These are phyloP conservation scores for Synanthedon formicaeformis DNA, from an alignment of 2,888 invertebrate species.

Conservation along the genomic window DNA sequence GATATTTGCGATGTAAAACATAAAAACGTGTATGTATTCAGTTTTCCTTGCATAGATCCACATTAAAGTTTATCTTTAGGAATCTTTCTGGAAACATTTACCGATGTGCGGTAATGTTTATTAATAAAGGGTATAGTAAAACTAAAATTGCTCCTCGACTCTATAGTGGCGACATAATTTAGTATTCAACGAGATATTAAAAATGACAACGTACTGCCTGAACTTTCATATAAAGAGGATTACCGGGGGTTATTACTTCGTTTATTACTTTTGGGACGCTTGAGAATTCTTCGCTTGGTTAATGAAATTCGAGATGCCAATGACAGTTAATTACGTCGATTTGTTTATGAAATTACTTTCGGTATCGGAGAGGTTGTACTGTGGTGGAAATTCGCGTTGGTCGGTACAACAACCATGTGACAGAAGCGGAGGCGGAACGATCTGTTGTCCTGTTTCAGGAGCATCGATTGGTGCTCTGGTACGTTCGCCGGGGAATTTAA, in stretches of 20 bases:
- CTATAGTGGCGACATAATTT: background rate
- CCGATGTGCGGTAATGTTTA: too few species aligned
- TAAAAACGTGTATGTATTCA: too few species aligned
- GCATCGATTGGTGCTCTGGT: constrained; percentile 57
- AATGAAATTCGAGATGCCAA: constrained; percentile 35
- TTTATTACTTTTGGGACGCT: constrained; percentile 24
- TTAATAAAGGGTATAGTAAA: too few species aligned
- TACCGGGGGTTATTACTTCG: constrained; percentile 15
- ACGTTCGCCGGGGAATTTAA: constrained; percentile 11
- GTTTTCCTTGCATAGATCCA: too few species aligned
- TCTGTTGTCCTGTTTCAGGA: constrained; percentile 62
- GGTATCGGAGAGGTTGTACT: constrained; percentile 14
- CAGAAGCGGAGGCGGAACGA: constrained; percentile 59
- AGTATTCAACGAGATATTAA: constrained; percentile 12
- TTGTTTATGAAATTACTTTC: constrained; percentile 38
- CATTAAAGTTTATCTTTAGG: too few species aligned
- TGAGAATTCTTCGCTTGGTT: constrained; percentile 20
- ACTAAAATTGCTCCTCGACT: background rate
- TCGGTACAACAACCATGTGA: constrained; percentile 27
- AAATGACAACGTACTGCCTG: constrained; percentile 24
- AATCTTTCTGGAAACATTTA: too few species aligned
- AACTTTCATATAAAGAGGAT: constrained; percentile 25
- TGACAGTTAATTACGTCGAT: constrained; percentile 22
- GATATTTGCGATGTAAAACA: too few species aligned
- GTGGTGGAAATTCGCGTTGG: constrained; percentile 43